Base-by-base conservation (phyloP, 1,140 invertebrate species). In the Watersipora subatra region DNA sequence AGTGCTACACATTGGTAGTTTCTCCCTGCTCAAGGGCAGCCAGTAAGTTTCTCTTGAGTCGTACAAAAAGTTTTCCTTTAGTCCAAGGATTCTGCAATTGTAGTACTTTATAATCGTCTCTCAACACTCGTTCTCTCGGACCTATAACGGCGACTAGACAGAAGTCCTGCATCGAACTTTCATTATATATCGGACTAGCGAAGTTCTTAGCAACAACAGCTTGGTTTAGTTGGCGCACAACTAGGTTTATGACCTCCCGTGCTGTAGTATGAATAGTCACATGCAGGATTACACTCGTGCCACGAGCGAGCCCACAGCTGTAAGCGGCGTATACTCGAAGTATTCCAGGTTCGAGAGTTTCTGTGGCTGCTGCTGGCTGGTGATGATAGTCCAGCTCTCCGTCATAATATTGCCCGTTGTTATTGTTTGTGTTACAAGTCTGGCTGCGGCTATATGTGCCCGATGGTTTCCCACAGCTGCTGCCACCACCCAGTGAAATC, bases 51-150 rank as follows among this genome's bases (percentile, higher is more conserved):
- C 70, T 72, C 66, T 73, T 74, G 66, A 73, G 67, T 19, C 93
- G 81, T 0, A 97, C 91, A 78, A 93, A 96, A 28, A 97, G 81
- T 22, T 90, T 83, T 0, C 93, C 93, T 73, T 91, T 91, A 63
- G 90, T 88, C 93, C 93, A 97, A 0, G 93, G 93, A 78, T 93
- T 93, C 74, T 96, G 92, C 26, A 97, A 79, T 70, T 92, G 88
- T 1, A 97, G 80, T 0, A 92, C 91, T 70, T 90, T 88, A 74
- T 94, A 96, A 75, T 97, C 92, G 71, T 96, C 92, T 15, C 92
- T 82, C 0, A 97, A 82, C 74, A 93, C 93, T 58, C 92, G 82
- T 75, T 97, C 92, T 12, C 92, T 79, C 0, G 91, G 90, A 1
- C 93, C 93, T 58, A 96, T 92, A 19, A 95, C 91, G 0, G 92